Conservation (phyloP, 2,888 invertebrate species). For the Matsumyia berberina region DNA sequence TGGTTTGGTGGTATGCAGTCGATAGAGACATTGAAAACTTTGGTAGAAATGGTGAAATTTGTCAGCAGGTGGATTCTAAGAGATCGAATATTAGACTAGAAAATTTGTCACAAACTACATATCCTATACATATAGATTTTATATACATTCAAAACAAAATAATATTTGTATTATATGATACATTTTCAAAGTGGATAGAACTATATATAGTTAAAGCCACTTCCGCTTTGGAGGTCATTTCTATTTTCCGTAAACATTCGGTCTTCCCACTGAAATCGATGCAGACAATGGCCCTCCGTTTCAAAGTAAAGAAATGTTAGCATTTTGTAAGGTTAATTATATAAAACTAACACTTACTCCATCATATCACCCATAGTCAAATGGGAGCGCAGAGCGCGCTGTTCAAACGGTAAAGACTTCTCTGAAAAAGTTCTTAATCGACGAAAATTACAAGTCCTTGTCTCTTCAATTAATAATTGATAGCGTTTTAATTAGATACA, state of each 20-base stretch:
- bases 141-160: too few relatives aligned
- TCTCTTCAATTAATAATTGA: neutral
- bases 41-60: too few relatives aligned
- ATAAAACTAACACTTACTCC: conserved; percentile 47
- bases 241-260: conserved; percentile 4
- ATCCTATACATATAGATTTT: too few relatives aligned
- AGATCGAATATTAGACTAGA: too few relatives aligned
- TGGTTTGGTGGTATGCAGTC: too few relatives aligned
- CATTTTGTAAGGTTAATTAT: conserved; percentile 15
- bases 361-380: conserved; percentile 73
- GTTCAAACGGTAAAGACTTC: conserved; percentile 75
- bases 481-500: conserved; percentile 5
- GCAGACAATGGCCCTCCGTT: conserved; percentile 24
- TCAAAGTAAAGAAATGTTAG: conserved; percentile 1
- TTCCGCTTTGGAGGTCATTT: conserved; percentile 7
- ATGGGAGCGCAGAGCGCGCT: conserved; percentile 76
- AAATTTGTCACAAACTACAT: too few relatives aligned
- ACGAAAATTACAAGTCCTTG: neutral
- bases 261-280: conserved; percentile 1
- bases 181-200: too few relatives aligned
- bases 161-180: too few relatives aligned
- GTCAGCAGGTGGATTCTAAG: too few relatives aligned
- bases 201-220: conserved; percentile 5
- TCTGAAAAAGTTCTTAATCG: neutral
- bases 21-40: too few relatives aligned